Evolutionary conservation across 2,113 vertebrate genomes (phyloP).

Genomic region (Sialia sialis): DNA sequence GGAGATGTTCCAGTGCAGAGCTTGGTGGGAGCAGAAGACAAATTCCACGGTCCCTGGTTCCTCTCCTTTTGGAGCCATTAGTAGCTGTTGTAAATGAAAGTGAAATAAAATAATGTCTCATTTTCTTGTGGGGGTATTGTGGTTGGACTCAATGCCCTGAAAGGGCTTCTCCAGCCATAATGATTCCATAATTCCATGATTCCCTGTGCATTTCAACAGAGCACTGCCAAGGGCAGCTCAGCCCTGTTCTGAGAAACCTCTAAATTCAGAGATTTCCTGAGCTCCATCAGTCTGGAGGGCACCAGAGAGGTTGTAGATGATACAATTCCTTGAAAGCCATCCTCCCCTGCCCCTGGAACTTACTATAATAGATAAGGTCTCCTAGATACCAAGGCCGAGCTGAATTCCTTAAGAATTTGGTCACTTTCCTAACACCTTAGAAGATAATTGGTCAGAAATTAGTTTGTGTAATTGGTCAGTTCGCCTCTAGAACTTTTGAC

Average conservation of each 20-base stretch:
- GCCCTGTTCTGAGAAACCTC: neutral
- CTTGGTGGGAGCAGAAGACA: neutral
- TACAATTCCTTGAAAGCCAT: too few species aligned
- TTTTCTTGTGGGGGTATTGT: neutral
- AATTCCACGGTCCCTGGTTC: neutral
- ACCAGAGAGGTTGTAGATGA: too few species aligned
- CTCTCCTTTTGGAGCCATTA: neutral
- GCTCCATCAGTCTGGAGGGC: neutral
- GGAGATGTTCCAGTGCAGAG: neutral
- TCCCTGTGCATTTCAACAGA: neutral
- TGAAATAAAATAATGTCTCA: neutral
- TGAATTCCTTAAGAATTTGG: too few species aligned
- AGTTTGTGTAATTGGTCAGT: too few species aligned
- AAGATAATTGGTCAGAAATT: too few species aligned
- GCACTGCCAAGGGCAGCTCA: neutral
- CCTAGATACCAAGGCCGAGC: too few species aligned
- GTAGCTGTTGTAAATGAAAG: neutral
- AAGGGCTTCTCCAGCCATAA: rapidly evolving
- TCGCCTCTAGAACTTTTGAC: too few species aligned
- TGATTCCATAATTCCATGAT: neutral
- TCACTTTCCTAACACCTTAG: too few species aligned
- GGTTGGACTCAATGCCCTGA: neutral
- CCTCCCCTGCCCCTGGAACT: too few species aligned
- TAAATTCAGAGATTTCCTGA: neutral
- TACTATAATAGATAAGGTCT: too few species aligned